Evolutionary conservation across 2,888 invertebrate genomes (phyloP), one percentile per base, ranked within the genome.

Genomic region (Koerneria pararmatus): DNA sequence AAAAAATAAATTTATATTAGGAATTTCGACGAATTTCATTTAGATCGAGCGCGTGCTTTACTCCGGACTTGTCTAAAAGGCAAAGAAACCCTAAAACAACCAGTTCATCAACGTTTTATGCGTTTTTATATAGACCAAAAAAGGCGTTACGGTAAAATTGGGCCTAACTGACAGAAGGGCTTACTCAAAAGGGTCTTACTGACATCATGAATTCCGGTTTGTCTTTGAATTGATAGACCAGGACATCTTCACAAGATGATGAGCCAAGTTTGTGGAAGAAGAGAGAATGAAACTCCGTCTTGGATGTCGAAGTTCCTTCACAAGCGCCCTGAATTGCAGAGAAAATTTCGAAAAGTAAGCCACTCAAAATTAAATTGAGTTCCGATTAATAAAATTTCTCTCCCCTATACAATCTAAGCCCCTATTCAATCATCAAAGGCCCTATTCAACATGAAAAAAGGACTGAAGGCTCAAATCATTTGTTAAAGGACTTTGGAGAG

Each of bases 181-280:
- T n/a, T 41, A 41, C 11, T 11, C n/a, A n/a, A 41, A n/a, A n/a
- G 46, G 46, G 53, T 8, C n/a, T 3, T 41, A 64, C 89, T 88
- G 84, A 93, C 92, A 92, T 90, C 86, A 92, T 89, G 90, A 92
- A 92, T 67, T 85, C 84, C 3, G 95, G 94, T 82, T 95, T 89
- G 56, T 94, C 91, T 0, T 90, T 90, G 85, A 93, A 93, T 84
- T 95, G 92, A 0, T 90, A 91, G 15, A 90, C 90, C 59, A 94
- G 85, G 53, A 93, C 87, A 86, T 97, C 97, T 62, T 92, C 89
- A 0, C 88, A 86, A 84, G 95, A 94, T 15, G 89, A 87, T 37
- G 93, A 92, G 77, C 92, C 91, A 67, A 98, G 84, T 64, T 88
- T 86, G 85, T 98, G 98, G 86, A 92, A 98, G 85, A 89, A 95